These are phyloP conservation scores for Ifrita kowaldi DNA, from an alignment of 2,113 vertebrate genomes.

Conservation along the genomic window DNA sequence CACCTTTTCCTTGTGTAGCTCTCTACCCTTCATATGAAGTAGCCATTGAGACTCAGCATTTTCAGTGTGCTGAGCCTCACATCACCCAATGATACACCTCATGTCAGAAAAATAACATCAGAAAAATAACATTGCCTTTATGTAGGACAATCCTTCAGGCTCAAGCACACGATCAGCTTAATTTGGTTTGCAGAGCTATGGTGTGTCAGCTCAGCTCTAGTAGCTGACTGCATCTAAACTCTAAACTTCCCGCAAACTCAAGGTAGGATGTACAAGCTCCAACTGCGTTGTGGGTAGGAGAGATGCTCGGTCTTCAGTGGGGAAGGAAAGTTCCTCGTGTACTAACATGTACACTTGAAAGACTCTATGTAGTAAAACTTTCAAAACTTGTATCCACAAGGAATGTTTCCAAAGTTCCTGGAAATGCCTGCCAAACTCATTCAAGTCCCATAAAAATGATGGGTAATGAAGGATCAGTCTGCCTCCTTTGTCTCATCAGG, in stretches of 20 bases:
- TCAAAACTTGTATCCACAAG: background rate
- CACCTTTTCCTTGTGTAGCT: background rate
- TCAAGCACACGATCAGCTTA: background rate
- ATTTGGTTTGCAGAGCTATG: background rate
- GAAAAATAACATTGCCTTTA: background rate
- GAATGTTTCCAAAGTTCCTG: background rate
- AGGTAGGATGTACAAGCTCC: background rate
- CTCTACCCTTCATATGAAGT: background rate
- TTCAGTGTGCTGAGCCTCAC: background rate
- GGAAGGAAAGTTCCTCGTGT: background rate
- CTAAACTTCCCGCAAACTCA: background rate
- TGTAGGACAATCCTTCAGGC: background rate
- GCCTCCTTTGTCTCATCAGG: background rate
- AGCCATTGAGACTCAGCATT: background rate
- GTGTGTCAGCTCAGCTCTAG: background rate
- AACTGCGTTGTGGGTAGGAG: fast-evolving
- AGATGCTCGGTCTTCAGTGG: background rate
- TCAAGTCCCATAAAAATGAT: background rate
- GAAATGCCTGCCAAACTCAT: background rate
- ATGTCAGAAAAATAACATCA: background rate
- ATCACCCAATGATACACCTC: background rate
- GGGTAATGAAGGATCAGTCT: background rate
- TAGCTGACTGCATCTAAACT: background rate
- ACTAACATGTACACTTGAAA: background rate
- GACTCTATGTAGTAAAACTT: background rate